phyloP scores from a whole-genome alignment of 2,888 invertebrate species.

The Trichogramma evanescens region DNA sequence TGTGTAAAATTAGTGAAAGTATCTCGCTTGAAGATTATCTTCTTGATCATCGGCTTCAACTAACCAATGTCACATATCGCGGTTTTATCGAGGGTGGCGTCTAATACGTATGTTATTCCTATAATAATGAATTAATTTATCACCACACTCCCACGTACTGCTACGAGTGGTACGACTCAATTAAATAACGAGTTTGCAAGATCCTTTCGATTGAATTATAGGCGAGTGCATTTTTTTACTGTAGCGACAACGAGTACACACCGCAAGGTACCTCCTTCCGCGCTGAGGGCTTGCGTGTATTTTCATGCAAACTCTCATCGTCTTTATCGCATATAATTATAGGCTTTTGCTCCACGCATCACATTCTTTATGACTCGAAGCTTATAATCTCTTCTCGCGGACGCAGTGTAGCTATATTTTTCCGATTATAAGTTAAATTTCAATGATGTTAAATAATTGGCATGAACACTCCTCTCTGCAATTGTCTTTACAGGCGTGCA shows the following conservation, averaged over 20 bases:
- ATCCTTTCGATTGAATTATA: too few species aligned
- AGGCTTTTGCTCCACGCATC: neutral
- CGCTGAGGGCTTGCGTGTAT: too few species aligned
- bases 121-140: too few species aligned
- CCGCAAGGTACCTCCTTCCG: too few species aligned
- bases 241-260: too few species aligned
- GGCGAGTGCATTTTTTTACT: too few species aligned
- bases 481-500: neutral
- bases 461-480: slow-evolving; percentile 9
- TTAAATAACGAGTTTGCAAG: neutral
- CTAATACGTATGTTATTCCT: too few species aligned
- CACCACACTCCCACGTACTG: neutral
- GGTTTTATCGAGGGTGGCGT: too few species aligned
- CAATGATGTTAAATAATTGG: slow-evolving; percentile 17
- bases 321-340: slow-evolving; percentile 19
- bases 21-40: too few species aligned
- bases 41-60: too few species aligned
- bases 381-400: slow-evolving; percentile 10
- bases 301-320: neutral
- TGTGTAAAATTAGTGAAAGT: too few species aligned
- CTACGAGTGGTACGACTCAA: neutral
- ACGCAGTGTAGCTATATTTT: slow-evolving; percentile 5
- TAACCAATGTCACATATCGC: too few species aligned
- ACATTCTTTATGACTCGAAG: neutral
- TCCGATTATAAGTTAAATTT: neutral